phyloP scores from a whole-genome alignment of 2,797 vertebrate genomes.

The Paguma larvata region DNA sequence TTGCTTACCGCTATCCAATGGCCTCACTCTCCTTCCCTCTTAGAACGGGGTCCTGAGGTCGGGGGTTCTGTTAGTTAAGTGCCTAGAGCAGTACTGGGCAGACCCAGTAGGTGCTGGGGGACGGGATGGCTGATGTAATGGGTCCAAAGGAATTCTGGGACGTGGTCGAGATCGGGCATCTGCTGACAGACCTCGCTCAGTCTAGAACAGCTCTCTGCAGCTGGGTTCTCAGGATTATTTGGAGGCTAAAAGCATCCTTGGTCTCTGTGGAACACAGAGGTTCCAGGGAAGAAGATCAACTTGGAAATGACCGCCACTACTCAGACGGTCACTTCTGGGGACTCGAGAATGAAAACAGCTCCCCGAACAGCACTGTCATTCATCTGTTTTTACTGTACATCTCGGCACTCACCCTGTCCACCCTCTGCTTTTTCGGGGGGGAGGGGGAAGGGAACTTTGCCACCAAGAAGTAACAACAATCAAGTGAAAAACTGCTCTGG shows the following conservation, averaged over 20 bases:
- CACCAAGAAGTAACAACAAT: background rate
- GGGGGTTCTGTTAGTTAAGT: background rate
- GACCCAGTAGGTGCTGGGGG: background rate
- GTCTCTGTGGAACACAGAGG: background rate
- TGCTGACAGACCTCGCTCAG: background rate
- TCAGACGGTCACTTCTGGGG: background rate
- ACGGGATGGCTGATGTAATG: background rate
- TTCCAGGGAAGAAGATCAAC: background rate
- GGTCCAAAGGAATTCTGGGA: background rate
- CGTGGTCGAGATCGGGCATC: too few species aligned
- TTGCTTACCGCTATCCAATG: background rate
- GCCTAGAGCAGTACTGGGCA: background rate
- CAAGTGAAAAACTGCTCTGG: background rate
- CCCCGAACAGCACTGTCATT: accelerated
- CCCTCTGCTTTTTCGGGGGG: background rate
- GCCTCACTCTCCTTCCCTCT: background rate
- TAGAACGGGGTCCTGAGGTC: too few species aligned
- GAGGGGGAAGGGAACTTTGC: background rate
- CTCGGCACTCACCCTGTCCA: background rate
- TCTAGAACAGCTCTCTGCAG: background rate
- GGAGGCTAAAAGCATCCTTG: background rate
- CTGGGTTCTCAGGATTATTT: background rate
- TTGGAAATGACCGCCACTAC: background rate
- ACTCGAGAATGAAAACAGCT: background rate
- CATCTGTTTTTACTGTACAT: background rate